These are phyloP conservation scores for Phalangium opilio DNA, from an alignment of 2,888 invertebrate species.

Conservation along the genomic window DNA sequence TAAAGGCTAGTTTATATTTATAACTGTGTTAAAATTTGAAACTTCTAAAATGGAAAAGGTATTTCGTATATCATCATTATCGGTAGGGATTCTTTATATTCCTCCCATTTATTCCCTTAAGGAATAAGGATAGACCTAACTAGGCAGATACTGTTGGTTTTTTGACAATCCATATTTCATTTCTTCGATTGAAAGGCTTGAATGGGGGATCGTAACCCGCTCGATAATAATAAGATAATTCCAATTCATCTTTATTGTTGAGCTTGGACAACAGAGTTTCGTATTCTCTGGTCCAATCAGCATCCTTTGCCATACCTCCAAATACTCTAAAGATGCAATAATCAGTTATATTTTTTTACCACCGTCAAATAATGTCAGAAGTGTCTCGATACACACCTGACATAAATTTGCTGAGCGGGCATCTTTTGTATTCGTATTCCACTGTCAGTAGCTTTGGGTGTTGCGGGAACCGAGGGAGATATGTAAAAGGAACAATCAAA, in stretches of 20 bases:
- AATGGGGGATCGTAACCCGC: slow-evolving; percentile 31
- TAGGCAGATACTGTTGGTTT: slow-evolving; percentile 1
- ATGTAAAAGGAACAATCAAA: slow-evolving; percentile 21
- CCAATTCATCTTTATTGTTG: slow-evolving; percentile 15
- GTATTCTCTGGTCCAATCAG: slow-evolving; percentile 18
- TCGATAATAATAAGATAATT: slow-evolving; percentile 23
- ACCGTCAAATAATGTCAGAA: too few species aligned
- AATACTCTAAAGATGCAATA: too few species aligned
- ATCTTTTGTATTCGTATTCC: slow-evolving; percentile 20
- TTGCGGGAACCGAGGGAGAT: slow-evolving; percentile 18
- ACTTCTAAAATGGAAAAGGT: too few species aligned
- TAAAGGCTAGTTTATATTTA: too few species aligned
- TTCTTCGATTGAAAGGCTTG: slow-evolving; percentile 27
- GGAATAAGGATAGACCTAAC: too few species aligned
- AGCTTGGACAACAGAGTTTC: slow-evolving; percentile 13
- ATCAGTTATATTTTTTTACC: too few species aligned
- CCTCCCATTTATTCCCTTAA: too few species aligned
- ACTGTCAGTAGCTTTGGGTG: slow-evolving; percentile 19
- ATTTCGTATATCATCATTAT: too few species aligned
- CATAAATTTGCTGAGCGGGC: slow-evolving; percentile 18
- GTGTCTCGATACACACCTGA: too few species aligned
- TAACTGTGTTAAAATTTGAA: too few species aligned
- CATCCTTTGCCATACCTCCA: slow-evolving; percentile 22
- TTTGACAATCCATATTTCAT: slow-evolving; percentile 29
- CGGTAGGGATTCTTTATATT: too few species aligned